A percentile compares a stretch with the other conserved stretches of the same genome.
Evolutionary conservation across 2,888 invertebrate genomes (phyloP).

Genomic region (Anagyrus pseudococci): DNA sequence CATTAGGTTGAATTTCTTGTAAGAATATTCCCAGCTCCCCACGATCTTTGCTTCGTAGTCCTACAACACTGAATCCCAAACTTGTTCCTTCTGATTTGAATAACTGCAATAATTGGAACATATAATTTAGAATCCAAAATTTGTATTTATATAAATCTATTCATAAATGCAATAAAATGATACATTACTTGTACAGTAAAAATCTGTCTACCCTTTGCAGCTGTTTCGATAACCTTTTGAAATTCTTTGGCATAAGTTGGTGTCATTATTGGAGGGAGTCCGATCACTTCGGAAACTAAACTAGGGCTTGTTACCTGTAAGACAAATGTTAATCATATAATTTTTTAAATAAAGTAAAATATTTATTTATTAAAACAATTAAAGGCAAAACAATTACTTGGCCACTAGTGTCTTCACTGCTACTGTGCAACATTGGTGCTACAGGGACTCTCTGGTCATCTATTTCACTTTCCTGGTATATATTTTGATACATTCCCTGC

Average conservation of each 20-base stretch:
- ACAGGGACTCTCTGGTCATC: constrained; percentile 83
- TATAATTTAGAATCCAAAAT: neutral
- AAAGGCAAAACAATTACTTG: constrained; percentile 46
- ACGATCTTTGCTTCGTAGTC: constrained; percentile 67
- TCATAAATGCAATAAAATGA: constrained; percentile 7
- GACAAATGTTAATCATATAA: no score
- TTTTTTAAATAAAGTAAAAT: constrained; percentile 4
- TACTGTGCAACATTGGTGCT: constrained; percentile 68
- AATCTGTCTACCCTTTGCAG: constrained; percentile 68
- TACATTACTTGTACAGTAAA: constrained; percentile 64
- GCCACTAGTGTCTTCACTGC: constrained; percentile 58
- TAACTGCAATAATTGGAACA: constrained; percentile 56
- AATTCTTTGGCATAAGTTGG: constrained; percentile 66
- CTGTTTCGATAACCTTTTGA: constrained; percentile 65
- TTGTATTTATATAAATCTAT: neutral
- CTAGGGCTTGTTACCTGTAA: constrained; percentile 61
- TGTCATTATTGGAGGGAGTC: constrained; percentile 64
- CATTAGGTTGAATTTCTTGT: constrained; percentile 71
- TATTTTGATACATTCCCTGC: constrained; percentile 54
- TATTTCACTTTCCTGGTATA: constrained; percentile 64
- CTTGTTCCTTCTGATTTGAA: constrained; percentile 72
- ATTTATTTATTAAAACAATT: constrained; percentile 4
- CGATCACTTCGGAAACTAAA: constrained; percentile 59
- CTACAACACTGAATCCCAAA: constrained; percentile 76
- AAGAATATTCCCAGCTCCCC: constrained; percentile 74